Percentiles rank a stretch among this genome's conserved stretches.
Evolutionary conservation across 2,113 vertebrate species (phyloP).

Genomic region (Proterorhinus semilunaris): DNA sequence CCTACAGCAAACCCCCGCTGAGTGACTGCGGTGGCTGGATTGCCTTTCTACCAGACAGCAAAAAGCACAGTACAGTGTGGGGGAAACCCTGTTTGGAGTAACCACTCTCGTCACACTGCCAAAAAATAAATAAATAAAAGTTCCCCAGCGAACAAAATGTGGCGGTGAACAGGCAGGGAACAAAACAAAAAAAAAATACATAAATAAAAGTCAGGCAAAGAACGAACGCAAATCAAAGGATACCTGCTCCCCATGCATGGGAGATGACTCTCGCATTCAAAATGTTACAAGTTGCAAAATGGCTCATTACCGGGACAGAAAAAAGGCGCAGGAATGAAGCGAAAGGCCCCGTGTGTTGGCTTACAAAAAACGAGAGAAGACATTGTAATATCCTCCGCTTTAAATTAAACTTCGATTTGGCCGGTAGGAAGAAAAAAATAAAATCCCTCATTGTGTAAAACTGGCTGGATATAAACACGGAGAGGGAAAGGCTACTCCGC

Average conservation of each 20-base stretch:
- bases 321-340: slow-evolving; percentile 48
- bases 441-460: slow-evolving; percentile 41
- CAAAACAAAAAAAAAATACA: slow-evolving; percentile 34
- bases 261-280: slow-evolving; percentile 59
- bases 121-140: slow-evolving; percentile 16
- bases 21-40: not conserved
- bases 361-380: slow-evolving; percentile 58
- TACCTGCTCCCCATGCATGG: slow-evolving; percentile 61
- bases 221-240: slow-evolving; percentile 65
- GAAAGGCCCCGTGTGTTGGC: slow-evolving; percentile 39
- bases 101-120: slow-evolving; percentile 49
- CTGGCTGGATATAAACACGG: slow-evolving; percentile 35
- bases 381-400: slow-evolving; percentile 40
- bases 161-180: slow-evolving; percentile 26
- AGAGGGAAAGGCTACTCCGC: slow-evolving; percentile 40
- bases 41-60: slow-evolving; percentile 1
- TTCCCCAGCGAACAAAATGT: slow-evolving; percentile 47
- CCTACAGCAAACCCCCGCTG: slow-evolving; percentile 18
- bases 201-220: slow-evolving; percentile 39
- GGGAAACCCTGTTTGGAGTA: slow-evolving; percentile 41
- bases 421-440: slow-evolving; percentile 40
- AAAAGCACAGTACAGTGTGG: slow-evolving; percentile 26
- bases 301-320: slow-evolving; percentile 68
- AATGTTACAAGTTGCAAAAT: slow-evolving; percentile 67
- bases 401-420: slow-evolving; percentile 50